phyloP scores from a whole-genome alignment of 2,888 invertebrate species.

The Gymnocheta viridis region DNA sequence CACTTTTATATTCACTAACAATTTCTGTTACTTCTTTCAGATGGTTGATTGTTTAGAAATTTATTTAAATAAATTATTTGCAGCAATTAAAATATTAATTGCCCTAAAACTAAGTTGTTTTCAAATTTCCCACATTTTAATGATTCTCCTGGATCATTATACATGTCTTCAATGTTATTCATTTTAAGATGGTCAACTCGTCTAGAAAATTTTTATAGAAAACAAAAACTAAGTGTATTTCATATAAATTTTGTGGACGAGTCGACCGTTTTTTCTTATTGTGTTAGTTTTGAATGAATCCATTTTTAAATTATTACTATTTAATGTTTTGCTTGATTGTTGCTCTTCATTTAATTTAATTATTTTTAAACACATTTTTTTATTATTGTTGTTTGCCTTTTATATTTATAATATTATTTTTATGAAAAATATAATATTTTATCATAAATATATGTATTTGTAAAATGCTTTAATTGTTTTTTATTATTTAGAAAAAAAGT shows the following conservation, averaged over 20 bases:
- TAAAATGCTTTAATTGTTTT: conserved; percentile 21
- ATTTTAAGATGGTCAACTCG: too few species aligned
- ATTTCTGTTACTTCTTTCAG: not conserved
- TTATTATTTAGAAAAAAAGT: conserved; percentile 22
- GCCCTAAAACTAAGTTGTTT: too few species aligned
- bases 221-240: too few species aligned
- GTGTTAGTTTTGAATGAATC: not conserved
- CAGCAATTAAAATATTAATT: too few species aligned
- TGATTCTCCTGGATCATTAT: too few species aligned
- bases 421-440: conserved; percentile 25
- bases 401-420: conserved; percentile 29
- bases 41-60: not conserved
- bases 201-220: too few species aligned
- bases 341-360: conserved; percentile 4
- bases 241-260: too few species aligned
- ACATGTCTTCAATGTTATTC: too few species aligned
- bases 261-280: not conserved
- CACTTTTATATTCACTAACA: not conserved
- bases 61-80: not conserved
- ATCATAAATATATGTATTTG: conserved; percentile 54
- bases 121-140: not conserved
- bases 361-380: not conserved
- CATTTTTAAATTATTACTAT: not conserved
- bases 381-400: conserved; percentile 21
- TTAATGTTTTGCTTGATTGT: conserved; percentile 2